These are phyloP conservation scores for Aplocera efformata DNA, from an alignment of 2,888 invertebrate species.

Conservation along the genomic window DNA sequence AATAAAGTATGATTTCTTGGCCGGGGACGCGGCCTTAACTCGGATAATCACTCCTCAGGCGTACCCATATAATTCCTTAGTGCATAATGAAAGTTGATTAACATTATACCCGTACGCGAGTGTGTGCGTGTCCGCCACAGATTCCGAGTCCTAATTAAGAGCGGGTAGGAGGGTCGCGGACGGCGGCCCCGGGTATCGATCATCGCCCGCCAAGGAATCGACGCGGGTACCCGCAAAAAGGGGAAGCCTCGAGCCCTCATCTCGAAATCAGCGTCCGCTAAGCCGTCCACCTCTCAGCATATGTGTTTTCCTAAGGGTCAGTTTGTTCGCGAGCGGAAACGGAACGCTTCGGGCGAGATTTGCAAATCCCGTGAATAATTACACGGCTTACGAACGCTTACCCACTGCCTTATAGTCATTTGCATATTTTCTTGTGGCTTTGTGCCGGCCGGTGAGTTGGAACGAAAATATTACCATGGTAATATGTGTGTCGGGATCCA, in stretches of 20 bases:
- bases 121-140: constrained; percentile 89
- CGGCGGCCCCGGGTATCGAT: constrained; percentile 74
- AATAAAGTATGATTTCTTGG: constrained; percentile 80
- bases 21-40: constrained; percentile 72
- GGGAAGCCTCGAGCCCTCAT: constrained; percentile 63
- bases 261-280: constrained; percentile 76
- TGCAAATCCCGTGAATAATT: constrained; percentile 80
- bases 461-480: constrained; percentile 40
- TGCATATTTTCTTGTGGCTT: constrained; percentile 79
- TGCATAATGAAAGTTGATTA: constrained; percentile 81
- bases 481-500: constrained; percentile 26
- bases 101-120: constrained; percentile 65
- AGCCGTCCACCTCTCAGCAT: constrained; percentile 74
- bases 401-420: constrained; percentile 78
- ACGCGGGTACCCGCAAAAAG: constrained; percentile 78
- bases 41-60: constrained; percentile 79
- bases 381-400: constrained; percentile 78
- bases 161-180: constrained; percentile 80
- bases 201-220: constrained; percentile 78
- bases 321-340: constrained; percentile 68
- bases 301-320: constrained; percentile 80
- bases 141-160: constrained; percentile 93
- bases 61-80: constrained; percentile 80
- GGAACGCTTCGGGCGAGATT: constrained; percentile 73
- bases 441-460: constrained; percentile 49